Percentiles rank a stretch among this genome's conserved stretches.
Evolutionary conservation across 2,888 invertebrate species (phyloP).

Genomic region (Autographa gamma): DNA sequence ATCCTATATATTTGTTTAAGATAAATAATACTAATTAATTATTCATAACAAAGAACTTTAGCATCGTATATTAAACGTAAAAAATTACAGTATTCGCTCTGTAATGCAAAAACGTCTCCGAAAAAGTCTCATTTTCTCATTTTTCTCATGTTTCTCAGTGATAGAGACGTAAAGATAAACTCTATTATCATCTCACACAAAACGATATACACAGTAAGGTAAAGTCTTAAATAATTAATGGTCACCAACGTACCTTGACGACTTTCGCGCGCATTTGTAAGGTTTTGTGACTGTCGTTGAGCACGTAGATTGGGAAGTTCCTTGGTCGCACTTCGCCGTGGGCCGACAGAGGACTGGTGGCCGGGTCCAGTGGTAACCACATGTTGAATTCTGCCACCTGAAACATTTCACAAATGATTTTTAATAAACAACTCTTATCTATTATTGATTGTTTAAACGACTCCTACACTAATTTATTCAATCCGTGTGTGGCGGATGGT

Average conservation of each 20-base stretch:
- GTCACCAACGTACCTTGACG: conserved; percentile 84
- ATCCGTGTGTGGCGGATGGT: too few species aligned
- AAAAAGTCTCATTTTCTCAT: too few species aligned
- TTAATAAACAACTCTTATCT: not conserved
- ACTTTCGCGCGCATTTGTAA: conserved; percentile 96
- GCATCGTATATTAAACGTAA: too few species aligned
- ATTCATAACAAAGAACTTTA: too few species aligned
- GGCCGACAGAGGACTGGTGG: conserved; percentile 86
- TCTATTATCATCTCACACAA: too few species aligned
- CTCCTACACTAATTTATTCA: too few species aligned
- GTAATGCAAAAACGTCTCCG: not conserved
- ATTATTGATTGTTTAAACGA: too few species aligned
- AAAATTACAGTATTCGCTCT: too few species aligned
- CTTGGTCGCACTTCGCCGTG: conserved; percentile 93
- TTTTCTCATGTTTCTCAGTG: too few species aligned
- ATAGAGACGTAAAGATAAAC: too few species aligned
- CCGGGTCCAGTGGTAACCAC: conserved; percentile 95
- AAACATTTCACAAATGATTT: conserved; percentile 15
- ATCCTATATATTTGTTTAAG: not conserved
- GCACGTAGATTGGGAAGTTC: conserved; percentile 95
- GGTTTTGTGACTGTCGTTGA: conserved; percentile 98
- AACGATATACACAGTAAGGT: too few species aligned
- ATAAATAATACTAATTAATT: not conserved
- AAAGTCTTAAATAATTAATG: not conserved
- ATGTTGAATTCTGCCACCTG: conserved; percentile 98